Conservation (phyloP, 2,113 vertebrate species). For the Tor tambroides region DNA sequence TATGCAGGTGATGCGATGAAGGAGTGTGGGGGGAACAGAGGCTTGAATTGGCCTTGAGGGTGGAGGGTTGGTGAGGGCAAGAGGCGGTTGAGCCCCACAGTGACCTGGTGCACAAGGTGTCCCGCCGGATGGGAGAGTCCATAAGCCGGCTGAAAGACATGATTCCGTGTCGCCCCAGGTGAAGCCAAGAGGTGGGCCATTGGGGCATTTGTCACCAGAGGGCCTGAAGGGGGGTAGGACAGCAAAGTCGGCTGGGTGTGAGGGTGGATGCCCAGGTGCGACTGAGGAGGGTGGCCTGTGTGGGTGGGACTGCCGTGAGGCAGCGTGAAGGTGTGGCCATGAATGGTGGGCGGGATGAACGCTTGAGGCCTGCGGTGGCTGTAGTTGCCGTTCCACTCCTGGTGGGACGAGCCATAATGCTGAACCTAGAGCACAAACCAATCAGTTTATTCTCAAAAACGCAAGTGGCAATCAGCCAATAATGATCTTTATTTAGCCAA, state of each 20-base stretch:
- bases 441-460: not conserved
- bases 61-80: conserved; percentile 92
- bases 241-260: conserved; percentile 86
- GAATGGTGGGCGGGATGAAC: conserved; percentile 85
- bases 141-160: conserved; percentile 88
- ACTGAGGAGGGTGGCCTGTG: conserved; percentile 81
- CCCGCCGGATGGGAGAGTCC: conserved; percentile 84
- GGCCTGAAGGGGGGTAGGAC: conserved; percentile 84
- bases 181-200: conserved; percentile 94
- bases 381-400: conserved; percentile 96
- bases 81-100: conserved; percentile 94
- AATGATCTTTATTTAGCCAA: too few species aligned
- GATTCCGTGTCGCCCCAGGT: conserved; percentile 84
- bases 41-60: conserved; percentile 92
- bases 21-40: conserved; percentile 92
- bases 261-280: conserved; percentile 84
- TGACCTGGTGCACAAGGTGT: conserved; percentile 89
- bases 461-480: too few species aligned
- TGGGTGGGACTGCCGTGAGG: conserved; percentile 92
- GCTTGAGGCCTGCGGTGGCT: conserved; percentile 88
- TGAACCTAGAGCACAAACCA: conserved; percentile 81
- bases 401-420: conserved; percentile 86
- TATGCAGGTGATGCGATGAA: conserved; percentile 96
- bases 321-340: conserved; percentile 87
- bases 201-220: conserved; percentile 85